Base-by-base conservation (phyloP, 2,888 invertebrate genomes). In the Nephrotoma guestfalica region DNA sequence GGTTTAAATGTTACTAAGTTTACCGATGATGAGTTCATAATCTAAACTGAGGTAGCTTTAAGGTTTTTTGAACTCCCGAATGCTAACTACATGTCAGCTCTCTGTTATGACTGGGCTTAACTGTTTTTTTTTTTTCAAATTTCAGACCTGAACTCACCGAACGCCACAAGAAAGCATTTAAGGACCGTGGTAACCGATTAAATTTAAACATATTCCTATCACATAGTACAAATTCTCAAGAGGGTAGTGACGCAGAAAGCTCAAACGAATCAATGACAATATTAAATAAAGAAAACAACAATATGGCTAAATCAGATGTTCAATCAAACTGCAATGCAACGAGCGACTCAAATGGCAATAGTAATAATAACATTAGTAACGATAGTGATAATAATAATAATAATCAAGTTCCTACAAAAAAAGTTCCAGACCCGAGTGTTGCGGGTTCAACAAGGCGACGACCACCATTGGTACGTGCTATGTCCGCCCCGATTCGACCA, bases 141-240 rank as follows among this genome's bases (percentile, higher is more conserved):
- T 42, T 15, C 2, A 89, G 93, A 83, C 92, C 93, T 88, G 92
- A 93, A 88, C 88, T 93, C 18, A 92, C 92, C 4, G 92, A 92
- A 88, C 89, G 93, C 88, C 88, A 93, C 85, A 89, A 92, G 86
- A 90, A 91, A 11, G 92, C 92, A 0, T 93, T 93, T 92, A 91
- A 91, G 87, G 92, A 0, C 42, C 90, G 92, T 87, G 91, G 91
- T 86, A 92, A 92, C 87, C 94, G 93, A 89, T 92, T 93, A 1
- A 94, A 94, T 89, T 91, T 94, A 57, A 93, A 93, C 86, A 94
- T 94, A 87, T 93, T 94, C 88, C 90, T 94, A 86, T 92, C 93
- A 0, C 93, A 93, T 88, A 92, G 92, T 30, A 90, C 91, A n/a
- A 90, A 90, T 87, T 92, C 91, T 30, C 88, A 89, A 87, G 86